Conservation (phyloP, 2,113 vertebrate genomes). For the Petrocephalus microphthalmus region DNA sequence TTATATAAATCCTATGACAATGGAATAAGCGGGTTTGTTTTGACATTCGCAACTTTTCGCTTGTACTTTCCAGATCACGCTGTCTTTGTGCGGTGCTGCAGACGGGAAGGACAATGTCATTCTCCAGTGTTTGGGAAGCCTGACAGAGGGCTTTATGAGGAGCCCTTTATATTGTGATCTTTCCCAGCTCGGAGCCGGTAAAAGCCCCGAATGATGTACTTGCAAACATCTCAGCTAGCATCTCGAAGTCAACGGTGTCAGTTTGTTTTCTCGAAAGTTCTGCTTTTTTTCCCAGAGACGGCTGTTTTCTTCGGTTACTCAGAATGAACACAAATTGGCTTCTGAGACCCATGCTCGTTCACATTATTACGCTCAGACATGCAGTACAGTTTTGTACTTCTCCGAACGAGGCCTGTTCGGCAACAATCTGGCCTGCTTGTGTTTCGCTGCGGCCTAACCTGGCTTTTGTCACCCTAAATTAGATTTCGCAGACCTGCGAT, state of each 20-base stretch:
- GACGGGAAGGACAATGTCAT: constrained; percentile 1
- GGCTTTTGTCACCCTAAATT: constrained; percentile 3
- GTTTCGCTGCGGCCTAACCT: not conserved
- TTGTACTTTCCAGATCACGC: constrained; percentile 9
- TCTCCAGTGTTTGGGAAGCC: not conserved
- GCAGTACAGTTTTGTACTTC: not conserved
- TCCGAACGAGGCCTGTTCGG: not conserved
- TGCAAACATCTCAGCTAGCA: not conserved
- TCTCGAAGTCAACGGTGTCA: not conserved
- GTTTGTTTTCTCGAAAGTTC: constrained; percentile 3
- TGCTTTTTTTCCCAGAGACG: not conserved
- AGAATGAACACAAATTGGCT: not conserved
- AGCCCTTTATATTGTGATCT: not conserved
- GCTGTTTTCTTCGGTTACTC: not conserved
- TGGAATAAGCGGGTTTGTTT: constrained; percentile 5
- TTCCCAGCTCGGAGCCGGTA: not conserved
- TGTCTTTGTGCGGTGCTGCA: not conserved
- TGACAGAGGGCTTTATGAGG: not conserved
- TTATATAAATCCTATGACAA: constrained; percentile 8
- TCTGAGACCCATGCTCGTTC: not conserved
- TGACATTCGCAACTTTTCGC: constrained; percentile 2
- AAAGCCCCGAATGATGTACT: not conserved
- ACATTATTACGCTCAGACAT: not conserved
- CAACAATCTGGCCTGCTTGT: not conserved
- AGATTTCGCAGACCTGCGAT: not conserved